Base-by-base conservation (phyloP, 2,888 invertebrate genomes). In the Muschampia plurimacula region DNA sequence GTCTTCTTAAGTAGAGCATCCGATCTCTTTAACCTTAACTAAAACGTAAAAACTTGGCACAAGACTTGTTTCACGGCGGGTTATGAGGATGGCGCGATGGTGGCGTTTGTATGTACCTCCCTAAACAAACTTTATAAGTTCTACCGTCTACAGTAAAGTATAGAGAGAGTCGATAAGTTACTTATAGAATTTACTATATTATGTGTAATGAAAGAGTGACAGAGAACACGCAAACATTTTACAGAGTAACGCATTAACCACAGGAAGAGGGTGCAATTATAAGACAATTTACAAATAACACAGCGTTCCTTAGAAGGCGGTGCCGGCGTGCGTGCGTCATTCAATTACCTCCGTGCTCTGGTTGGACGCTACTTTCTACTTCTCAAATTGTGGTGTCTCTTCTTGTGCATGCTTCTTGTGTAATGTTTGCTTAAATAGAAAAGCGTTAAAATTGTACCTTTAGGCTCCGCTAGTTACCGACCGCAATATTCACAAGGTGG, bases 401-500 rank as follows among this genome's bases (percentile, higher is more conserved):
- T 83, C 79, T 80, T 79, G 78, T 81, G 80, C 85, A 84, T 81
- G 79, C 79, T 79, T 84, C 84, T 92, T 91, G 89, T 88, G 88
- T 89, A 91, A 90, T 83, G 75, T 82, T 85, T 82, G 88, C 86
- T 89, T 89, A 91, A 90, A 91, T 89, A 89, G 92, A 91, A 92
- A 91, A 89, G 83, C 80, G 81, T 77, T 82, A 83, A 84, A 80
- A 77, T 76, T 74, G 79, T 85, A 83, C 85, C 85, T 83, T n/a
- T 36, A 60, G 22, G 15, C 36, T 32, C 13, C 67, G 39, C 8
- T 36, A 22, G 7, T 49, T 44, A 12, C 46, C 15, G 8, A n/a
- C 1, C 46, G 66, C 28, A 39, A 60, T 44, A 28, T 72, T 63
- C 55, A 63, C 67, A 44, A 10, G 57, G 12, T 10, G 7, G 28